Evolutionary conservation across 2,113 vertebrate genomes (phyloP), one percentile per base, ranked within the genome.

Genomic region (Henicopernis longicauda): DNA sequence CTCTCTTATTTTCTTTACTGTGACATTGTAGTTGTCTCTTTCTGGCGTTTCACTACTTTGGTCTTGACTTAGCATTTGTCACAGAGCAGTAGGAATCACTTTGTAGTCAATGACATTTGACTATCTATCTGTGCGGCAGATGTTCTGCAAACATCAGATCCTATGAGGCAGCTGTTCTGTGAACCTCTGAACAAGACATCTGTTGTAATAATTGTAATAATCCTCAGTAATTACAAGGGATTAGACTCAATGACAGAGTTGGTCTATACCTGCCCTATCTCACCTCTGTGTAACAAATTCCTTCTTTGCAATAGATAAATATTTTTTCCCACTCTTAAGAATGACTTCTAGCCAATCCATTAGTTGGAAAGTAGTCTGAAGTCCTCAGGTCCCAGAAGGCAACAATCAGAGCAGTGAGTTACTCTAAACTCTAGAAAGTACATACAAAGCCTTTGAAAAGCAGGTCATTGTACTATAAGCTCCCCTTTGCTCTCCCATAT

Each of bases 191-290:
- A 94, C 65, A 91, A 82, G 52, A 63, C 73, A 89, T 74, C 45
- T 91, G 40, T 69, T 84, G 14, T 13, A 95, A 86, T 83, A 92
- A 93, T 63, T 81, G 29, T 29, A 78, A 83, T 73, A 95, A 94
- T 72, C 65, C 42, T 55, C 66, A 61, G 62, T 91, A 88, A 89
- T 29, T 85, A 61, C 26, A 89, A 21, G 23, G 21, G 38, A 94
- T 87, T 76, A 87, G 40, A 82, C 17, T 82, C 72, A 82, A 87
- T 71, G 52, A 87, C 57, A 85, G 45, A 74, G 47, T 67, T 79
- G 18, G 16, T 79, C 61, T 82, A 40, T 36, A 85, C 36, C 65
- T 74, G 57, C 34, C 59, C 44, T 79, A 13, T 59, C n/a, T 89
- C 50, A 67, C 6, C 3, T 74, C 52, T 71, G 16, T 47, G 18